Evolutionary conservation across 1,140 invertebrate genomes (phyloP).

Genomic region (Camponotus floridanus): DNA sequence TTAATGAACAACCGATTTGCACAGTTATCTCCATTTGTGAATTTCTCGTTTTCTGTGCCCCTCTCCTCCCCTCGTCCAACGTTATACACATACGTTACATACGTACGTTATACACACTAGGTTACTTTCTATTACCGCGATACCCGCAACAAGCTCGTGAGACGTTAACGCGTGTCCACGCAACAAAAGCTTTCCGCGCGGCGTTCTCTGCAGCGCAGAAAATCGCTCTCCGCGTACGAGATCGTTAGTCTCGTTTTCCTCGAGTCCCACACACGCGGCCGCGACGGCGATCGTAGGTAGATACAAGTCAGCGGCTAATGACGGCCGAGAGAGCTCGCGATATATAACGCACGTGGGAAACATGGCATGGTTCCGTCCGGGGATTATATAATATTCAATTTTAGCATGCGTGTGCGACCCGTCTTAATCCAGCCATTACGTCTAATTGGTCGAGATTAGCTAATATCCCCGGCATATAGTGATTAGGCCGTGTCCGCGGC

Average conservation of each 20-base stretch:
- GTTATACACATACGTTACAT: too few relatives aligned
- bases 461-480: conserved; percentile 78
- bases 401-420: conserved; percentile 76
- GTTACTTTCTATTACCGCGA: conserved; percentile 42
- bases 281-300: conserved; percentile 57
- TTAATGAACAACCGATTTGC: neutral
- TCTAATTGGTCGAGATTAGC: conserved; percentile 80
- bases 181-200: conserved; percentile 58
- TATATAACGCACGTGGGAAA: conserved; percentile 72
- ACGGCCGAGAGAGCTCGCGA: conserved; percentile 48
- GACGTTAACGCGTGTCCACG: conserved; percentile 42
- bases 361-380: conserved; percentile 41
- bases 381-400: conserved; percentile 80
- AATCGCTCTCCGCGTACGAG: conserved; percentile 42
- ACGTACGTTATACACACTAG: too few relatives aligned
- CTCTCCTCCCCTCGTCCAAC: neutral
- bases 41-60: conserved; percentile 18
- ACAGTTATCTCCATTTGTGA: neutral
- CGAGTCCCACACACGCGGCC: conserved; percentile 53
- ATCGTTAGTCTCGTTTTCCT: conserved; percentile 65
- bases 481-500: conserved; percentile 76
- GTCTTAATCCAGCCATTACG: conserved; percentile 79
- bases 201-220: conserved; percentile 34
- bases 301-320: conserved; percentile 56
- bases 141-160: conserved; percentile 20